A percentile compares a stretch with the other conserved stretches of the same genome.
Conservation (phyloP, 2,888 invertebrate genomes). For the Resseliella maxima region DNA sequence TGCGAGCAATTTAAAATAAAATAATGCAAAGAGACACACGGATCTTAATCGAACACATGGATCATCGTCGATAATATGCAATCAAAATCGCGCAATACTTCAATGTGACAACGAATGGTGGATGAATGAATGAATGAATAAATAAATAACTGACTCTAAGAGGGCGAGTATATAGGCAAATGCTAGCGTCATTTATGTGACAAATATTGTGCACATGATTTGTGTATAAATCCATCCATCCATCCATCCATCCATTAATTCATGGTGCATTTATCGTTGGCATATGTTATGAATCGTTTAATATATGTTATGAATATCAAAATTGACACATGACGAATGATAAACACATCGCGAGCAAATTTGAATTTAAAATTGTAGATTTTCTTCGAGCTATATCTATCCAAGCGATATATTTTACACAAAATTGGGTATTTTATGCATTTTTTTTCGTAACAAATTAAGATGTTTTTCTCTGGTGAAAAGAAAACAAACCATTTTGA, state of each 20-base stretch:
- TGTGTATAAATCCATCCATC: slow-evolving; percentile 6
- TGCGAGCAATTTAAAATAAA: background rate
- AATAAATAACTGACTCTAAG: too few species aligned
- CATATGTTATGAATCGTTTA: slow-evolving; percentile 10
- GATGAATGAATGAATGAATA: background rate
- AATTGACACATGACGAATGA: slow-evolving; percentile 49
- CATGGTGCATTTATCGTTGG: background rate
- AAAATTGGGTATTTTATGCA: background rate
- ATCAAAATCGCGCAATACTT: background rate
- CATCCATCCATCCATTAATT: background rate
- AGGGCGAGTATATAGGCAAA: background rate
- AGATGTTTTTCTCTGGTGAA: background rate
- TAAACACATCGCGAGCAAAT: slow-evolving; percentile 13
- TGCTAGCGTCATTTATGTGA: slow-evolving; percentile 43
- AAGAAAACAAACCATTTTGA: background rate
- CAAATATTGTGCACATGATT: slow-evolving; percentile 51
- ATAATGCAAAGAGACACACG: background rate
- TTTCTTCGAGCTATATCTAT: too few species aligned
- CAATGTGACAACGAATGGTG: slow-evolving; percentile 25
- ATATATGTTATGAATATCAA: too few species aligned
- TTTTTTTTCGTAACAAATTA: background rate
- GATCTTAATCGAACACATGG: slow-evolving; percentile 35
- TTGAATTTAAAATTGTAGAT: too few species aligned
- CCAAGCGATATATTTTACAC: too few species aligned
- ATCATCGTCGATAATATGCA: slow-evolving; percentile 7